Conservation (phyloP, 2,797 vertebrate species). For the Peromyscus aztecus region DNA sequence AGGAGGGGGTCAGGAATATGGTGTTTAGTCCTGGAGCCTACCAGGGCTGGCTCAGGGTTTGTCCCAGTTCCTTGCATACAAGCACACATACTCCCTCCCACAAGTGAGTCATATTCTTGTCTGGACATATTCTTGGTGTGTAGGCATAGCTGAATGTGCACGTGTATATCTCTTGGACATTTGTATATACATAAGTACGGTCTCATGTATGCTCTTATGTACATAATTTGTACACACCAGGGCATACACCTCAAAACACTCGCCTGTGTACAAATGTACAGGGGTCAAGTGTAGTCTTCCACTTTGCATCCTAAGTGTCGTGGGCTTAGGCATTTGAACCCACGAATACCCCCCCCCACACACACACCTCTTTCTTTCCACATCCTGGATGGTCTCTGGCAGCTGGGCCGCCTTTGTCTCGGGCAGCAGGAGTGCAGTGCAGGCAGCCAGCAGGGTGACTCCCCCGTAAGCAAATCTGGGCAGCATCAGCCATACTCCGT, state of each 20-base stretch:
- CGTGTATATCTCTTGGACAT: not conserved
- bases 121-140: not conserved
- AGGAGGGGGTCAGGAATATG: constrained; percentile 14
- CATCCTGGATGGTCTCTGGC: constrained; percentile 93
- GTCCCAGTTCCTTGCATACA: not conserved
- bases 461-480: constrained; percentile 90
- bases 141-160: not conserved
- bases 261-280: not conserved
- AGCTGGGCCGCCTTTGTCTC: constrained; percentile 90
- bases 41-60: not conserved
- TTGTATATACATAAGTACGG: not conserved
- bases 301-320: not conserved
- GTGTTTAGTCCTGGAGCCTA: not conserved
- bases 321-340: not conserved
- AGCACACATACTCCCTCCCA: not conserved
- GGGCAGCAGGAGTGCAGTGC: constrained; percentile 88
- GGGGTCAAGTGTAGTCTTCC: constrained; percentile 2
- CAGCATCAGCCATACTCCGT: constrained; percentile 90
- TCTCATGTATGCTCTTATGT: not conserved
- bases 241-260: not conserved
- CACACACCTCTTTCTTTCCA: constrained; percentile 89
- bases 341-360: not conserved
- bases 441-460: constrained; percentile 85
- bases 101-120: not conserved
- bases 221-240: not conserved